Evolutionary conservation across 2,113 vertebrate species (phyloP).

Genomic region (Xenopus tropicalis): UCB_Xtro_10.0 CM004451.2:30365001-30365500

Average conservation of each 20-base stretch:
- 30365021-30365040: not conserved
- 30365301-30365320: no score
- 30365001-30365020: no score
- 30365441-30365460: no score
- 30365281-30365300: no score
- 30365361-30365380: no score
- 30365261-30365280: not conserved
- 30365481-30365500: no score
- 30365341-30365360: no score
- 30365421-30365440: no score
- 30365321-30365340: no score
- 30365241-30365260: not conserved
- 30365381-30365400: no score
- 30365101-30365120: constrained; percentile 15
- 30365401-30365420: no score
- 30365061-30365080: constrained; percentile 1
- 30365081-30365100: constrained; percentile 30
- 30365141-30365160: constrained; percentile 30
- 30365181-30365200: constrained; percentile 1
- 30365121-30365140: constrained; percentile 25
- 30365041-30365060: constrained; percentile 8
- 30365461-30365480: no score
- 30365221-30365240: not conserved
- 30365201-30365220: not conserved
- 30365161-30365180: constrained; percentile 7